A percentile compares a stretch with the other conserved stretches of the same genome.
These are phyloP conservation scores for Hemiscyllium ocellatum DNA, from an alignment of 2,113 vertebrate genomes.

Conservation along the genomic window DNA sequence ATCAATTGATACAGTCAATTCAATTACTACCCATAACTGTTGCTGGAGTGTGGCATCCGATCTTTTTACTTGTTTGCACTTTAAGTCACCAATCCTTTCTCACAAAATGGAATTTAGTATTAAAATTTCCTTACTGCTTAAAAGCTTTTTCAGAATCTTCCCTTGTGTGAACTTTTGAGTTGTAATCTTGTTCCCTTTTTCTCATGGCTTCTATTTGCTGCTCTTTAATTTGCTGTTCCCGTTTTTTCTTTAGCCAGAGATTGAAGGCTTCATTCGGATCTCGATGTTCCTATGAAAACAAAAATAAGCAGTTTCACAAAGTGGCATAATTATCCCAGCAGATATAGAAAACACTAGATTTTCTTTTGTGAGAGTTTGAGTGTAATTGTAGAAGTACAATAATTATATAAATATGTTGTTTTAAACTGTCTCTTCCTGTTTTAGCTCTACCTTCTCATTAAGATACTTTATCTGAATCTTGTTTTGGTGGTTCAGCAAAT, in stretches of 20 bases:
- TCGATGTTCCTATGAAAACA: constrained; percentile 51
- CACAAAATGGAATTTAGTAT: not conserved
- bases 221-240: constrained; percentile 75
- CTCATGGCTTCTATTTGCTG: constrained; percentile 70
- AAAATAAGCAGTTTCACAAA: not conserved
- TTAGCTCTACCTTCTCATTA: not conserved
- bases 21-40: not conserved
- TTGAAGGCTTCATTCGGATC: constrained; percentile 76
- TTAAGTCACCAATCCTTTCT: not conserved
- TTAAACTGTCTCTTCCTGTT: not conserved
- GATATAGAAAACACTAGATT: not conserved
- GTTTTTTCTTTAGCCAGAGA: constrained; percentile 83
- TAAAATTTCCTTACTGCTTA: constrained; percentile 66
- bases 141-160: constrained; percentile 80
- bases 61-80: not conserved
- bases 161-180: constrained; percentile 62
- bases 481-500: not conserved
- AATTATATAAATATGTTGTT: not conserved
- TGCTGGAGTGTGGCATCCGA: not conserved
- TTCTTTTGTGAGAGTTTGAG: not conserved
- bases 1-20: not conserved
- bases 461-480: not conserved
- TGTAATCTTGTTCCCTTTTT: constrained; percentile 68
- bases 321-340: not conserved
- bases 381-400: not conserved